Evolutionary conservation across 2,797 vertebrate genomes (phyloP).

Genomic region (Hyperoplus immaculatus): DNA sequence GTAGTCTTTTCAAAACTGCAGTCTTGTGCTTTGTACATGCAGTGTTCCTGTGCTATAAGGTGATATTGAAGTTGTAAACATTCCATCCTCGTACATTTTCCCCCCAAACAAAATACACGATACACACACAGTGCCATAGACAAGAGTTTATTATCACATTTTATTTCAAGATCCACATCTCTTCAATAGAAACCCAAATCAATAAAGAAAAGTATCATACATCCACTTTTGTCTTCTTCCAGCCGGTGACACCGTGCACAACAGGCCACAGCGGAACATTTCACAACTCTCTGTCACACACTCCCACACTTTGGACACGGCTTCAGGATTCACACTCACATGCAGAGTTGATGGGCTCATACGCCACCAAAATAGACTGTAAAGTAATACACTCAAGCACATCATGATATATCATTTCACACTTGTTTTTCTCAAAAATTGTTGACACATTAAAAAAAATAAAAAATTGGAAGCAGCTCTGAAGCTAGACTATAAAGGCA

Average conservation of each 20-base stretch:
- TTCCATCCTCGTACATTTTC: background rate
- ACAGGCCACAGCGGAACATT: slow-evolving; percentile 45
- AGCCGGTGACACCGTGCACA: slow-evolving; percentile 13
- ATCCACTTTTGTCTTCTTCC: slow-evolving; percentile 14
- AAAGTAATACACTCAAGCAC: background rate
- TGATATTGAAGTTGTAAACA: background rate
- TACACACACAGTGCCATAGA: background rate
- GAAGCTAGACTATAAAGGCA: background rate
- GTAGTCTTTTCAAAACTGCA: background rate
- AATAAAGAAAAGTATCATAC: slow-evolving; percentile 22
- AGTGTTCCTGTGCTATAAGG: background rate
- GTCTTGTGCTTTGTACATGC: background rate
- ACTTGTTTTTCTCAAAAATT: slow-evolving; percentile 19
- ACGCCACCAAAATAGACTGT: slow-evolving; percentile 23
- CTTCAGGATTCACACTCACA: slow-evolving; percentile 58
- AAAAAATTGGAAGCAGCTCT: background rate
- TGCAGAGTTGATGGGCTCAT: slow-evolving; percentile 45
- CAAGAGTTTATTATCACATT: slow-evolving; percentile 21
- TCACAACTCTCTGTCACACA: slow-evolving; percentile 53
- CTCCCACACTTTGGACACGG: slow-evolving; percentile 52
- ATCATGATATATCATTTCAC: too few relatives aligned
- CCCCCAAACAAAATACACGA: background rate
- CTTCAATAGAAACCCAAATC: slow-evolving; percentile 13
- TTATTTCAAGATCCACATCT: slow-evolving; percentile 25
- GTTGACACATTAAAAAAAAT: background rate